Percentiles rank a stretch among this genome's conserved stretches.
Conservation (phyloP, 1,140 invertebrate genomes). For the Magallana gigas region DNA sequence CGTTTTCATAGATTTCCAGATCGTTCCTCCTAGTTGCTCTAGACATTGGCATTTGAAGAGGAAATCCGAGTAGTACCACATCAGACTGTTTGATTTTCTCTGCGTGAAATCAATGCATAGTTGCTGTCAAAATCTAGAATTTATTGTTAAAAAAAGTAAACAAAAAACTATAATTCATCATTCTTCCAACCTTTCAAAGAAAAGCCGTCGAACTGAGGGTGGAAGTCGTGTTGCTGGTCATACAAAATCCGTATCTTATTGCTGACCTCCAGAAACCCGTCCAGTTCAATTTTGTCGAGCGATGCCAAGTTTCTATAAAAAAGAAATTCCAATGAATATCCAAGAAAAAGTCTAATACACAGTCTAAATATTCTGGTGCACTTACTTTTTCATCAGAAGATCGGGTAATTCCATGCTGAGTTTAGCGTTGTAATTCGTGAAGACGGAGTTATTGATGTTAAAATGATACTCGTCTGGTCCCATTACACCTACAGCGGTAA, state of each 20-base stretch:
- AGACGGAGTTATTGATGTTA: slow-evolving; percentile 75
- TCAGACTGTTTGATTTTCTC: slow-evolving; percentile 80
- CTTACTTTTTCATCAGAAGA: slow-evolving; percentile 44
- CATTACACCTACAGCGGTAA: slow-evolving; percentile 75
- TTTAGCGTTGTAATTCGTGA: slow-evolving; percentile 77
- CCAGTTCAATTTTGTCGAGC: neutral
- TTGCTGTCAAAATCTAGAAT: neutral
- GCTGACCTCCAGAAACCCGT: slow-evolving; percentile 9
- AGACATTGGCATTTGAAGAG: slow-evolving; percentile 76
- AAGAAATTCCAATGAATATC: too few relatives aligned
- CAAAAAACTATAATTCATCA: neutral
- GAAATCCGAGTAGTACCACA: slow-evolving; percentile 79
- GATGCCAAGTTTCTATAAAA: neutral
- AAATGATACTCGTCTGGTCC: slow-evolving; percentile 79
- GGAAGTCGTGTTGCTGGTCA: slow-evolving; percentile 62
- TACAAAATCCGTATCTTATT: slow-evolving; percentile 62
- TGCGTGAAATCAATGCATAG: neutral
- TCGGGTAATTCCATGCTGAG: slow-evolving; percentile 60
- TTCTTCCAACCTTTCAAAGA: slow-evolving; percentile 41
- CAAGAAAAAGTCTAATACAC: too few relatives aligned
- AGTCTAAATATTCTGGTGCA: too few relatives aligned
- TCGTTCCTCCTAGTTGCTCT: slow-evolving; percentile 74
- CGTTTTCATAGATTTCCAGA: slow-evolving; percentile 78
- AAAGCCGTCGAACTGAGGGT: slow-evolving; percentile 73
- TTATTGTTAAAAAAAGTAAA: neutral